These are phyloP conservation scores for Sandelia bainsii DNA, from an alignment of 2,797 vertebrate species.

Conservation along the genomic window DNA sequence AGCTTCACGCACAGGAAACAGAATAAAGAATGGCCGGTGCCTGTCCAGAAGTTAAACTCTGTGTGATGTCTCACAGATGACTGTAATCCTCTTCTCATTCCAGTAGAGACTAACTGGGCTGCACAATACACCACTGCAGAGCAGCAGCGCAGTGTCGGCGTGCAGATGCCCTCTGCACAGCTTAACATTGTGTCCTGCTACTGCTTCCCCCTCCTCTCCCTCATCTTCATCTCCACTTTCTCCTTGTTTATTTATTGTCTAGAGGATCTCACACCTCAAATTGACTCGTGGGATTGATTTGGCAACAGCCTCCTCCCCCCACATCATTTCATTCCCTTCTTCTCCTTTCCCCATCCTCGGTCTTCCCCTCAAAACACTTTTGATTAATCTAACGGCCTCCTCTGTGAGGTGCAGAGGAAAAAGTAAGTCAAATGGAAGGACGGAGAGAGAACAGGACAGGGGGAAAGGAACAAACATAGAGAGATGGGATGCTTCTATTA, in stretches of 20 bases:
- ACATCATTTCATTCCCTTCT: slow-evolving; percentile 41
- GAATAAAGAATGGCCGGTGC: not conserved
- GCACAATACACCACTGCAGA: slow-evolving; percentile 44
- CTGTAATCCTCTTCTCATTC: slow-evolving; percentile 57
- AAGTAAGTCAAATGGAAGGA: slow-evolving; percentile 38
- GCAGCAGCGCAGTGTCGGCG: slow-evolving; percentile 40
- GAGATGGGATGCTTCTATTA: slow-evolving; percentile 43
- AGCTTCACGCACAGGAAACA: slow-evolving; percentile 3
- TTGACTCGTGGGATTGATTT: slow-evolving; percentile 78
- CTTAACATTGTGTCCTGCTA: slow-evolving; percentile 52
- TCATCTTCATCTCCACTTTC: slow-evolving; percentile 49
- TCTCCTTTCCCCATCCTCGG: slow-evolving; percentile 40
- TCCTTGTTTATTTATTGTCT: slow-evolving; percentile 76
- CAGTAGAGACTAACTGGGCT: slow-evolving; percentile 43
- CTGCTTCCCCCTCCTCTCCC: not conserved
- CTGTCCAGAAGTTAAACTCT: slow-evolving; percentile 49
- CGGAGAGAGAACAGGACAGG: not conserved
- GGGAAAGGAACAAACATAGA: slow-evolving; percentile 18
- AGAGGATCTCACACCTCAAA: slow-evolving; percentile 72
- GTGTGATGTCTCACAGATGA: slow-evolving; percentile 47
- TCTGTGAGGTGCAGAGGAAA: slow-evolving; percentile 31
- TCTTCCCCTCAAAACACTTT: slow-evolving; percentile 66
- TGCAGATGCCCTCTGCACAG: slow-evolving; percentile 65
- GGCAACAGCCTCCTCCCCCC: slow-evolving; percentile 47
- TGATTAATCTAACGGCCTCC: slow-evolving; percentile 70